phyloP scores from a whole-genome alignment of 37 sponge, comb jelly and placozoan species.

The Corticium candelabrum region DNA sequence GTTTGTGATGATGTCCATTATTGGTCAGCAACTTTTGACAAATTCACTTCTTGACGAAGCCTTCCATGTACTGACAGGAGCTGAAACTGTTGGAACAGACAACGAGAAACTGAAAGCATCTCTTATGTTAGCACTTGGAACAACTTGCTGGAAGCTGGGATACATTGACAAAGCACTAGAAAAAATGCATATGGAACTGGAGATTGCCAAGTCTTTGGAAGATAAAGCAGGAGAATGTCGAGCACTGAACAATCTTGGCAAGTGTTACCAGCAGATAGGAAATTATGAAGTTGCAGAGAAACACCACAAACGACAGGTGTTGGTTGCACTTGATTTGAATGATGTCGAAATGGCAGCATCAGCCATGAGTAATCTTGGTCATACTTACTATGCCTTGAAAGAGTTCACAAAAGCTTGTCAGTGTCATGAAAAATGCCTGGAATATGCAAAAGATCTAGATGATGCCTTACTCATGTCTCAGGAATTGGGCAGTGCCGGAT shows the following conservation, averaged over 20 bases:
- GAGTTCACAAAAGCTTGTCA: neutral
- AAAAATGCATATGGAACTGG: conserved; percentile 74
- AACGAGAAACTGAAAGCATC: conserved; percentile 79
- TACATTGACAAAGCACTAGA: conserved; percentile 55
- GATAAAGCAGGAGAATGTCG: conserved; percentile 60
- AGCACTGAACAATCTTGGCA: conserved; percentile 38
- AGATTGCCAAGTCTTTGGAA: conserved; percentile 43
- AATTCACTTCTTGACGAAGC: conserved; percentile 36
- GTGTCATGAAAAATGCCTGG: neutral
- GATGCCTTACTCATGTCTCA: neutral
- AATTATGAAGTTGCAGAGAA: conserved; percentile 12
- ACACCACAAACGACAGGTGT: conserved; percentile 19
- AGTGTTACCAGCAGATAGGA: conserved; percentile 5
- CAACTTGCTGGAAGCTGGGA: conserved; percentile 75
- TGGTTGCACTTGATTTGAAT: conserved; percentile 8
- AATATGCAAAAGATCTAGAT: neutral
- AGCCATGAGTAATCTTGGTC: conserved; percentile 19
- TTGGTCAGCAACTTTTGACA: conserved; percentile 81
- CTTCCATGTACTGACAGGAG: conserved; percentile 68
- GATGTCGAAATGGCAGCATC: conserved; percentile 5
- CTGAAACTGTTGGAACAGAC: conserved; percentile 78
- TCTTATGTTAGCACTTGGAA: conserved; percentile 76
- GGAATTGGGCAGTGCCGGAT: neutral
- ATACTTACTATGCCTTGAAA: conserved; percentile 9
- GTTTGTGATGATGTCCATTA: conserved; percentile 73